These are phyloP conservation scores for Stratiomys singularior DNA, from an alignment of 2,888 invertebrate species.

Conservation along the genomic window DNA sequence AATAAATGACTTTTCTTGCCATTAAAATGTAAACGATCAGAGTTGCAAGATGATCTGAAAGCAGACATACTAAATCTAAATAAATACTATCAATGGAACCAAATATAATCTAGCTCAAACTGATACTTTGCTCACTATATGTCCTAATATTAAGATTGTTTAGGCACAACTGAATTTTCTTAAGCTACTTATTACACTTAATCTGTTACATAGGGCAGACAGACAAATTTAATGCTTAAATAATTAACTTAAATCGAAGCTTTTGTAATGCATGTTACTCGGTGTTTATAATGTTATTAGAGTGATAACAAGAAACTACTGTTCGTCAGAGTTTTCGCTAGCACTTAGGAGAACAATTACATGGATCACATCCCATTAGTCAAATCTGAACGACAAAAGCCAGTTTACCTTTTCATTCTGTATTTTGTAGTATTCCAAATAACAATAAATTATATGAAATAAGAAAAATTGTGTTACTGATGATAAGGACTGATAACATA, in stretches of 20 bases:
- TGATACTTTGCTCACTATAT: not conserved
- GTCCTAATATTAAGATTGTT: not conserved
- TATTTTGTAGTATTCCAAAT: not conserved
- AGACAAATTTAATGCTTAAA: not conserved
- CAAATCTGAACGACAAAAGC: constrained; percentile 20
- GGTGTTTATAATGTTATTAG: not conserved
- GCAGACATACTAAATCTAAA: not conserved
- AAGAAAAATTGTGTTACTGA: constrained; percentile 1
- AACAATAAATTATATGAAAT: not conserved
- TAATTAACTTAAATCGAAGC: constrained; percentile 23
- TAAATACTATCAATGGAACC: not conserved
- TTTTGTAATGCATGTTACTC: constrained; percentile 6
- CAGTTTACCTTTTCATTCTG: constrained; percentile 28
- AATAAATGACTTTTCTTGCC: not conserved
- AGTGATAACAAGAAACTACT: constrained; percentile 34
- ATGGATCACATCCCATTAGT: constrained; percentile 13
- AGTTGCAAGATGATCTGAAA: not conserved
- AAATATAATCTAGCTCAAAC: not conserved
- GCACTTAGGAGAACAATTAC: not conserved
- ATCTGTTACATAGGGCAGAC: not conserved
- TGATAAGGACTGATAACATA: constrained; percentile 11
- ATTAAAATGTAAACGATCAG: too few species aligned
- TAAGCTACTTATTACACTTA: not conserved
- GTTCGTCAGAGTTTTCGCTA: constrained; percentile 1
- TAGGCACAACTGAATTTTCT: not conserved